Base-by-base conservation (phyloP, 2,113 vertebrate species). In the Cromileptes altivelis region DNA sequence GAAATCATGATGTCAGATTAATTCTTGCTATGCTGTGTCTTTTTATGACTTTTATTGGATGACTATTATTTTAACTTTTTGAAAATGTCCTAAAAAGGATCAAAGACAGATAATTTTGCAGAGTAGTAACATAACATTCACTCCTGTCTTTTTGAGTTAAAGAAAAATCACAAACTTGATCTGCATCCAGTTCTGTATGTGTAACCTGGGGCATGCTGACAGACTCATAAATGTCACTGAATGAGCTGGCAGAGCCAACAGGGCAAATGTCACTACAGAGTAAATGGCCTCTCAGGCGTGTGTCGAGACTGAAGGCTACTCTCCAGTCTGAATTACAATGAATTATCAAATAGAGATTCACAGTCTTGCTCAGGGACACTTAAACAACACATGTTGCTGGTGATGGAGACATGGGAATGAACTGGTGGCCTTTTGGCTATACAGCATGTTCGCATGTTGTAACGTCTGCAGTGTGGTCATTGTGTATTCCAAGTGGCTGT, bases 151-250 rank as follows among this genome's bases (percentile, higher is more conserved):
- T 37, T 7, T 37, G 6, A 37, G 33, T 37, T 37, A 7, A 8
- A 37, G 33, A 37, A 37, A 37, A 37, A 6, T 37, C 6, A 37
- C 33, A 8, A 37, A 37, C 60, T 68, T 61, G 1, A 30, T 50
- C 23, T 30, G n/a, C 37, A 52, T 25, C 40, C 25, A 50, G 25
- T 63, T 74, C 45, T 60, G 40, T 42, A 64, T 27, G 65, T 47
- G 56, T 53, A 45, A 61, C 70, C 30, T 23, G 25, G 15, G 56
- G 13, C 50, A 17, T 0, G 8, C 25, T 76, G 50, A 63, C 49
- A n/a, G 17, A 55, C 60, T 65, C 45, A 62, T 63, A 56, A 75
- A 84, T 88, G 74, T 75, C 70, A 75, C 60, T 64, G 61, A 60
- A 42, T 30, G 27, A 14, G 25, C 18, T 3, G n/a, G 21, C 1